phyloP scores from a whole-genome alignment of 2,797 vertebrate genomes.

The Anabacerthia variegaticeps region DNA sequence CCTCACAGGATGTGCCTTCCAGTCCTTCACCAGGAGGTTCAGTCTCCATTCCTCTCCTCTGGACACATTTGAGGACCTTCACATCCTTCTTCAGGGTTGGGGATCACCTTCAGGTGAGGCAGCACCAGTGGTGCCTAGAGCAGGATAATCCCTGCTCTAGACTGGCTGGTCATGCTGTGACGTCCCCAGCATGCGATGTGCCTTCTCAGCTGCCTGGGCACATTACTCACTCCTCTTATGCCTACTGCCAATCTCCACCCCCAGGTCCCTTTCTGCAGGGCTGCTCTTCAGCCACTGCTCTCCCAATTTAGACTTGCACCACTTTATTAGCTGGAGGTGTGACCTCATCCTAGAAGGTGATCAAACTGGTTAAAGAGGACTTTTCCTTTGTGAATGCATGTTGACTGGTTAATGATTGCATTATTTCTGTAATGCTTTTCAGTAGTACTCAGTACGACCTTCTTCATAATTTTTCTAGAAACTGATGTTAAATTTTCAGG shows the following conservation, averaged over 20 bases:
- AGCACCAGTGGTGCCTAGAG: background rate
- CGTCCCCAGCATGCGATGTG: background rate
- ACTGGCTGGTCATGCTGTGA: background rate
- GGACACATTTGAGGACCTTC: background rate
- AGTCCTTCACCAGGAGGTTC: background rate
- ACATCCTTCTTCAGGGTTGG: background rate
- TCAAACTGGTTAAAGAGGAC: background rate
- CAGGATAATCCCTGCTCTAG: background rate
- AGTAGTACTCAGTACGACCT: background rate
- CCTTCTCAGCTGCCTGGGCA: background rate
- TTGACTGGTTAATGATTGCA: background rate
- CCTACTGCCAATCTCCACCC: background rate
- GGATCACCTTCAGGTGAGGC: background rate
- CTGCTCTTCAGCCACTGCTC: background rate
- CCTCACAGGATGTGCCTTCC: background rate
- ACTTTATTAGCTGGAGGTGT: background rate
- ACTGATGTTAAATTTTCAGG: background rate
- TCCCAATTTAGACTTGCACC: background rate
- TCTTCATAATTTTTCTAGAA: background rate
- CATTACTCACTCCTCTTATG: background rate
- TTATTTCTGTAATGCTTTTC: background rate
- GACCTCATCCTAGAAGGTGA: background rate
- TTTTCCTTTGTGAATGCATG: background rate
- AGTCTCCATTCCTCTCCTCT: background rate
- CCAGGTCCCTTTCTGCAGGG: background rate